Evolutionary conservation across 2,113 vertebrate species (phyloP), one percentile per base, ranked within the genome.

Genomic region (Peromyscus californicus): DNA sequence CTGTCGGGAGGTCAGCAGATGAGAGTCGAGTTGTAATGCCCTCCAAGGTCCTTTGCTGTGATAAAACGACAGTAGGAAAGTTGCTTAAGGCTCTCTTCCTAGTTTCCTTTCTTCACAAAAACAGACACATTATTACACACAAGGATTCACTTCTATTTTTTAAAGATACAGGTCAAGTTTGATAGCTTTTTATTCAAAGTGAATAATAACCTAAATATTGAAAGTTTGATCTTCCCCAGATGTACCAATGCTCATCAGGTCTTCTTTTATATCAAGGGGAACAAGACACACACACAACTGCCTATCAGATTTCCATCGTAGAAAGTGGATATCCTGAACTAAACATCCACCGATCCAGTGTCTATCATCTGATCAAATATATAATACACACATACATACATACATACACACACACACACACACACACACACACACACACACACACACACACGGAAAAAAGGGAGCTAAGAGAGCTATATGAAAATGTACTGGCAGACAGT

Each of bases 121-220:
- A 96, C 11, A 4, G 63, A 95, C 92, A 97, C 67, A 69, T 97
- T 95, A 96, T 92, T 98, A 91, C 67, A 84, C 94, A 97, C 36
- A 96, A 96, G 92, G 70, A 79, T 96, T 97, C 11, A 94, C 97
- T 98, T 97, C 97, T 97, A 59, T 91, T 98, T 95, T 97, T 98
- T 95, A 95, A 98, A 98, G 96, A 97, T 96, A 78, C 59, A 97
- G 95, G 94, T 98, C 98, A 98, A 97, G 86, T 96, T 95, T 97
- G 95, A 98, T 98, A 97, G 95, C 22, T 90, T 92, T 96, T 92
- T 96, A 98, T 98, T 97, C 97, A 93, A 98, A 99, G 94, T 97
- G 0, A 98, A 97, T 93, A 98, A 97, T 82, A 98, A 97, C 92
- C 72, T 89, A 92, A 97, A 96, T 98, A 98, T 97, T 98, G 97